phyloP scores from a whole-genome alignment of 2,113 vertebrate species.

The Lepidothrix coronata region DNA sequence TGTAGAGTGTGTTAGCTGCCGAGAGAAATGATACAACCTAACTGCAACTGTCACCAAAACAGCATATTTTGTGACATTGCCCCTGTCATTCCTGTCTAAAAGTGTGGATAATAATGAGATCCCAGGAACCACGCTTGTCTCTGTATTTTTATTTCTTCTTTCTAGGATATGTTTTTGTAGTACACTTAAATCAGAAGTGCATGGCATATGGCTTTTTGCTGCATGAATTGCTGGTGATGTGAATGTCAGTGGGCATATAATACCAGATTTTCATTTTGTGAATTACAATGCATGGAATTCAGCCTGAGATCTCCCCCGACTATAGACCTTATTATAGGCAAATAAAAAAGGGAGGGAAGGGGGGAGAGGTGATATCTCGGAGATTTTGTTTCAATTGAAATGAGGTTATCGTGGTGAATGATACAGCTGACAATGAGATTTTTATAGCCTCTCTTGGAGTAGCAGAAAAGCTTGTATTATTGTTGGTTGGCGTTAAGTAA shows the following conservation, averaged over 20 bases:
- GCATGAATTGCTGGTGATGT: constrained; percentile 73
- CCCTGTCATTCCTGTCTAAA: not conserved
- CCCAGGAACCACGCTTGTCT: not conserved
- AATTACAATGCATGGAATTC: constrained; percentile 65
- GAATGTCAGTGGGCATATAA: constrained; percentile 75
- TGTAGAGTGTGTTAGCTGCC: not conserved
- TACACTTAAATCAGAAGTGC: constrained; percentile 56
- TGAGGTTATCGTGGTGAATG: constrained; percentile 32
- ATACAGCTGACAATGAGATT: constrained; percentile 51
- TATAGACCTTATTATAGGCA: constrained; percentile 39
- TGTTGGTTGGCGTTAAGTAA: constrained; percentile 18
- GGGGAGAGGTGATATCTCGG: not conserved
- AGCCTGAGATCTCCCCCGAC: constrained; percentile 56
- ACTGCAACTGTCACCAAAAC: constrained; percentile 16
- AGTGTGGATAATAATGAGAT: not conserved
- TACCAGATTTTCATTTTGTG: constrained; percentile 70
- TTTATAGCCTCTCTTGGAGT: constrained; percentile 28
- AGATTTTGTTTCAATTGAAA: constrained; percentile 30
- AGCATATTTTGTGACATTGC: not conserved
- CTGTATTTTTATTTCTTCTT: constrained; percentile 41
- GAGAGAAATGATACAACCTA: not conserved
- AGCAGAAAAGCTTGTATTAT: constrained; percentile 19
- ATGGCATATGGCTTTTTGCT: constrained; percentile 75
- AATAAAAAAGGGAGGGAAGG: constrained; percentile 11
- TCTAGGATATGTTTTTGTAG: constrained; percentile 23